Evolutionary conservation across 2,797 vertebrate genomes (phyloP).

Genomic region (Ctenosaura bakeri): DNA sequence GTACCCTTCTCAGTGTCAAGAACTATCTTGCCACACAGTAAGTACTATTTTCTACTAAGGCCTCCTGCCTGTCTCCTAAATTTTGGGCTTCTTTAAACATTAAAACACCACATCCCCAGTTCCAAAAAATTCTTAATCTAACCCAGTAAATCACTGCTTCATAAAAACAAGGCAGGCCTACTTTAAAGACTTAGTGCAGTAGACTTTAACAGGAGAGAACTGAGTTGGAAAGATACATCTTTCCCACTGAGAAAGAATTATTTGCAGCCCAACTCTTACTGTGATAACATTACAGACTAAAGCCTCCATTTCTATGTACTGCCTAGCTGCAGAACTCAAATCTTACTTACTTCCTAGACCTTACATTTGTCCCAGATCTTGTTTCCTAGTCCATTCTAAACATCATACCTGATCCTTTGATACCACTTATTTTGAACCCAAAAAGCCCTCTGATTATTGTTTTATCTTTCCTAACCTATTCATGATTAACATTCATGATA

Average conservation of each 20-base stretch:
- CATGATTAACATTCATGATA: not conserved
- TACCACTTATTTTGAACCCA: not conserved
- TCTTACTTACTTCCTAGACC: not conserved
- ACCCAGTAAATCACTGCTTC: constrained; percentile 8
- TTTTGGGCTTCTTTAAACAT: not conserved
- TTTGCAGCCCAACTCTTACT: not conserved
- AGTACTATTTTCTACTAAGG: not conserved
- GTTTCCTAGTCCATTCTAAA: not conserved
- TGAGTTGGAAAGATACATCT: constrained; percentile 17
- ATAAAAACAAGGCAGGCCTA: constrained; percentile 12
- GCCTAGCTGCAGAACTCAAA: not conserved
- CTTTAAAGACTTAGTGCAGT: constrained; percentile 12
- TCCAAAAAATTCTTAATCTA: constrained; percentile 4
- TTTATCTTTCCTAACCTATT: not conserved
- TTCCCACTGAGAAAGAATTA: constrained; percentile 21
- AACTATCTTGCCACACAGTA: not conserved
- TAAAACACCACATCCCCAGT: not conserved
- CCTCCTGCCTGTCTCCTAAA: not conserved
- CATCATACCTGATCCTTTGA: not conserved
- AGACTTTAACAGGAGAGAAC: constrained; percentile 9
- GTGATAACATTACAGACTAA: not conserved
- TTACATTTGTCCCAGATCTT: not conserved
- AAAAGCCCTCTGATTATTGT: not conserved
- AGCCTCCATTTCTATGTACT: not conserved
- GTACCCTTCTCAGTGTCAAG: not conserved